These are phyloP conservation scores for Heliconius congener DNA, from an alignment of 1,140 invertebrate species.

Conservation along the genomic window DNA sequence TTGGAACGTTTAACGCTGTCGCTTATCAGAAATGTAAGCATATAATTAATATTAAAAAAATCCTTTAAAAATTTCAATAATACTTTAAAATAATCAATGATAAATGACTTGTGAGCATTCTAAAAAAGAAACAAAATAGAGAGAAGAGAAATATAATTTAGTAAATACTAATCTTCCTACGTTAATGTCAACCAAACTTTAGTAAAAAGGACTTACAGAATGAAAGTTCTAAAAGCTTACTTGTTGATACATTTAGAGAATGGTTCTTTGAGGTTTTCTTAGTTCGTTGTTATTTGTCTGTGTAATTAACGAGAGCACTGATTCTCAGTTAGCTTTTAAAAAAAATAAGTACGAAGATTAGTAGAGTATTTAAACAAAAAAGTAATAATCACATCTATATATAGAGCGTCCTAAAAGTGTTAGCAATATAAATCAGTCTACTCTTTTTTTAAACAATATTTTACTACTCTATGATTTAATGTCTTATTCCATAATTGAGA, in stretches of 20 bases:
- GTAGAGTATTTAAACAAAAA: too few relatives aligned
- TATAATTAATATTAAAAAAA: not conserved
- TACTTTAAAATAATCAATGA: not conserved
- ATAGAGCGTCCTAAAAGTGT: too few relatives aligned
- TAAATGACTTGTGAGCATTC: too few relatives aligned
- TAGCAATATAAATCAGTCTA: too few relatives aligned
- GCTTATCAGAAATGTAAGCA: conserved; percentile 87
- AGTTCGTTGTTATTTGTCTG: not conserved
- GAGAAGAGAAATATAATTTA: too few relatives aligned
- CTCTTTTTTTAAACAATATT: too few relatives aligned
- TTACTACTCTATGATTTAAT: too few relatives aligned
- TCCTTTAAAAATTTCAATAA: not conserved
- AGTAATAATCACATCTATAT: too few relatives aligned
- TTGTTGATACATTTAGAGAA: not conserved
- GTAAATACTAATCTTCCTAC: not conserved
- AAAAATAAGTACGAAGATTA: too few relatives aligned
- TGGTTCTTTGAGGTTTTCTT: not conserved
- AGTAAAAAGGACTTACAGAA: not conserved
- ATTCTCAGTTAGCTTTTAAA: not conserved
- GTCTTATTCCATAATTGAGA: too few relatives aligned
- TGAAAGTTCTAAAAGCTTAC: not conserved
- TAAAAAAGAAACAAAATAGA: too few relatives aligned
- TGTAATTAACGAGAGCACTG: not conserved
- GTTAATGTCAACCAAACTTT: not conserved
- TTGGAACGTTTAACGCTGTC: conserved; percentile 89